Evolutionary conservation across 2,888 invertebrate genomes (phyloP).

Genomic region (Pinctada fucata): DNA sequence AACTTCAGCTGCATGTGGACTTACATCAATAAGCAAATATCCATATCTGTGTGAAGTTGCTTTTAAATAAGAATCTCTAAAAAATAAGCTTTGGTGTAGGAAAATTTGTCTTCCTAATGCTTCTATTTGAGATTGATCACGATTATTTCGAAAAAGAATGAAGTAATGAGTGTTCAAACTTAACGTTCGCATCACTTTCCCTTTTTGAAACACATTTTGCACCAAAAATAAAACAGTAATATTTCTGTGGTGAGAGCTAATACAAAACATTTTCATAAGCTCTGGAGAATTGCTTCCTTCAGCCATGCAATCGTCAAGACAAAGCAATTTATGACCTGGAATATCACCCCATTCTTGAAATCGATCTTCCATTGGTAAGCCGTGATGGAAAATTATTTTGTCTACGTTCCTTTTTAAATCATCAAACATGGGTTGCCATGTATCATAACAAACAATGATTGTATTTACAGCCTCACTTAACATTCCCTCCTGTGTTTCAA

Average conservation of each 20-base stretch:
- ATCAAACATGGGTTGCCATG: slow-evolving; percentile 28
- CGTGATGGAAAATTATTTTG: slow-evolving; percentile 25
- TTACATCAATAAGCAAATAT: slow-evolving; percentile 42
- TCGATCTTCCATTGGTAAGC: slow-evolving; percentile 38
- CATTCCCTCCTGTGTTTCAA: slow-evolving; percentile 32
- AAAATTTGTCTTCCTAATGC: slow-evolving; percentile 50
- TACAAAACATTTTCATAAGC: slow-evolving; percentile 36
- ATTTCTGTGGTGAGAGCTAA: slow-evolving; percentile 41
- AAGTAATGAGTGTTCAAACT: slow-evolving; percentile 51
- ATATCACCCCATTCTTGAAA: slow-evolving; percentile 40
- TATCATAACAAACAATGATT: slow-evolving; percentile 29
- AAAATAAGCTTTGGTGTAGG: slow-evolving; percentile 42
- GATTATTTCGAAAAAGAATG: slow-evolving; percentile 38
- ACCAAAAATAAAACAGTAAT: slow-evolving; percentile 45
- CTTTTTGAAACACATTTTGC: slow-evolving; percentile 47
- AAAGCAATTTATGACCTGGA: slow-evolving; percentile 38
- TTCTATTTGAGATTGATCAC: slow-evolving; percentile 43
- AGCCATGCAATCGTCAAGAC: slow-evolving; percentile 45
- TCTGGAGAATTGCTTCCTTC: slow-evolving; percentile 42
- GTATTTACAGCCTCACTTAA: slow-evolving; percentile 14
- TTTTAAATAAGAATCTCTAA: slow-evolving; percentile 42
- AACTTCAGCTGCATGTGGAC: slow-evolving; percentile 2
- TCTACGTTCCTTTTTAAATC: slow-evolving; percentile 18
- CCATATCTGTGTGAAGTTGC: slow-evolving; percentile 37
- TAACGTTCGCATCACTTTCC: slow-evolving; percentile 47